Conservation (phyloP, 2,888 invertebrate species). For the Thymelicus lineola region DNA sequence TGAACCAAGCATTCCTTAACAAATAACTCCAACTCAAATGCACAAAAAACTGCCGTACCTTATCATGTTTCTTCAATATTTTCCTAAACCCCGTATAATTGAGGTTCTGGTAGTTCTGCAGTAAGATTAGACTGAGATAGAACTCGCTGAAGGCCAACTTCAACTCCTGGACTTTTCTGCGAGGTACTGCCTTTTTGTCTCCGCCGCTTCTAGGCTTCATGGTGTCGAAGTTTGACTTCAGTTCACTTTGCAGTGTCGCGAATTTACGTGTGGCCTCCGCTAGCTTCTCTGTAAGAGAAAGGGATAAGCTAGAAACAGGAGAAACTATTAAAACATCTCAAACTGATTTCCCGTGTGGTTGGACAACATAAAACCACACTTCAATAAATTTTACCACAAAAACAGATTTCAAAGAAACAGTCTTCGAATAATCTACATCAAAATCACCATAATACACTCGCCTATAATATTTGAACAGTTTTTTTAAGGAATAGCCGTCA, state of each 20-base stretch:
- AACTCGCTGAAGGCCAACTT: constrained; percentile 99
- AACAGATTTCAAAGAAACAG: too few relatives aligned
- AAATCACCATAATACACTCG: too few relatives aligned
- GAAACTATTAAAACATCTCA: too few relatives aligned
- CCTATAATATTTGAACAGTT: too few relatives aligned
- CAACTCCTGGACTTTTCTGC: constrained; percentile 94
- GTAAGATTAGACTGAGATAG: constrained; percentile 96
- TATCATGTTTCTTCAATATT: constrained; percentile 99
- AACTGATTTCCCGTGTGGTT: too few relatives aligned
- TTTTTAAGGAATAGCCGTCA: too few relatives aligned
- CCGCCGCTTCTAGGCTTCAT: constrained; percentile 77
- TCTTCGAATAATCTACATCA: too few relatives aligned
- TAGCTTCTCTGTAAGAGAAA: constrained; percentile 90
- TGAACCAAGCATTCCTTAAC: too few relatives aligned
- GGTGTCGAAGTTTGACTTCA: constrained; percentile 87
- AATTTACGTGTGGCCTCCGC: constrained; percentile 98
- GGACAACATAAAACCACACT: too few relatives aligned
- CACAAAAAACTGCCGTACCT: constrained; percentile 85
- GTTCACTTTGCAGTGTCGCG: constrained; percentile 94
- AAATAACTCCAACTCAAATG: background rate
- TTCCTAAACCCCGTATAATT: constrained; percentile 99
- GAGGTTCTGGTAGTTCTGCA: constrained; percentile 99
- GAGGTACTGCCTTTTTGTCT: constrained; percentile 84
- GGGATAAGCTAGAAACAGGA: background rate
- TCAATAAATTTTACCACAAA: too few relatives aligned